Conservation (phyloP, 2,888 invertebrate species). For the Polydrusus cervinus region DNA sequence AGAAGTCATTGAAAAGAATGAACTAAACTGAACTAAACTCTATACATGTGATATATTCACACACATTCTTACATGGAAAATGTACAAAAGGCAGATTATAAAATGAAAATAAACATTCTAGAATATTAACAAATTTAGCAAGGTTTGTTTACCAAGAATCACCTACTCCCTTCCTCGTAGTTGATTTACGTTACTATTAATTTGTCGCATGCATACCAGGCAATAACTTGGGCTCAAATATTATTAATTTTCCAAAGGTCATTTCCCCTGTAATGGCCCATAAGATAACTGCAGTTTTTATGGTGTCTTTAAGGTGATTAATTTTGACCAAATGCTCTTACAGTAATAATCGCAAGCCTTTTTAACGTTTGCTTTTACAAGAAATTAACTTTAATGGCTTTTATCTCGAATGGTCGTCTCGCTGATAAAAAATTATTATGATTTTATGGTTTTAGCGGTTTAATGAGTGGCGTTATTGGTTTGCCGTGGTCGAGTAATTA, state of each 20-base stretch:
- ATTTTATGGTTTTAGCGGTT: slow-evolving; percentile 53
- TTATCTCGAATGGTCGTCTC: slow-evolving; percentile 52
- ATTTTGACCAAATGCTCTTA: slow-evolving; percentile 54
- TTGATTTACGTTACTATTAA: not conserved
- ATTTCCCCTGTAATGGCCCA: slow-evolving; percentile 52
- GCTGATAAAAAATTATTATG: slow-evolving; percentile 53
- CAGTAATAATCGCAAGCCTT: slow-evolving; percentile 54
- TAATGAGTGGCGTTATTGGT: slow-evolving; percentile 51
- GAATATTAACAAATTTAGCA: no score
- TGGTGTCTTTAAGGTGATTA: slow-evolving; percentile 55
- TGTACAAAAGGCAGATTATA: no score
- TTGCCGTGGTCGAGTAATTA: slow-evolving; percentile 35
- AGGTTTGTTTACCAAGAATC: no score
- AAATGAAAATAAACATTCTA: no score
- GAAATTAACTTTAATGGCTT: slow-evolving; percentile 55
- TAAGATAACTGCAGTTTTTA: slow-evolving; percentile 56
- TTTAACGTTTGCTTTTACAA: slow-evolving; percentile 56
- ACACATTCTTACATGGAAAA: no score
- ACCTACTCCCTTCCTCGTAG: no score
- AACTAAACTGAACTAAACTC: no score
- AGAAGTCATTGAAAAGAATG: no score
- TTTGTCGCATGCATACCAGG: not conserved
- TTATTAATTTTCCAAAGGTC: slow-evolving; percentile 44
- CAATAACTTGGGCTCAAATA: slow-evolving; percentile 33
- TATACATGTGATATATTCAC: no score